Percentiles rank a stretch among this genome's conserved stretches.
phyloP scores from a whole-genome alignment of 2,888 invertebrate species.

The Graphium colonna region DNA sequence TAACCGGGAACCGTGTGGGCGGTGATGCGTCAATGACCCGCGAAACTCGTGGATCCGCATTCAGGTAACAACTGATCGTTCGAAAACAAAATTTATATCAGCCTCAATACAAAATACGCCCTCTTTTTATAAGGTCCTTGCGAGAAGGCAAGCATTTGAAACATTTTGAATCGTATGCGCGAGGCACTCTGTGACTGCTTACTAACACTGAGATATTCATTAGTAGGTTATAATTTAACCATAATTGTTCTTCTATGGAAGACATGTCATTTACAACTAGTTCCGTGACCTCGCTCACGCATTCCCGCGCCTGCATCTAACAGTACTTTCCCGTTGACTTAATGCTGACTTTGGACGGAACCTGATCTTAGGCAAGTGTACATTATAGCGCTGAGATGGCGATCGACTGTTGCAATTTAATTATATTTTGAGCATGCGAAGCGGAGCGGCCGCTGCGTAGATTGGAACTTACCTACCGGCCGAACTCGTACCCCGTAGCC shows the following conservation, averaged over 20 bases:
- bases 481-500: conserved; percentile 55
- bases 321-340: conserved; percentile 80
- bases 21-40: conserved; percentile 77
- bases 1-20: conserved; percentile 65
- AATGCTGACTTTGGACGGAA: conserved; percentile 76
- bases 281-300: conserved; percentile 80
- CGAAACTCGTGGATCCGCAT: conserved; percentile 76
- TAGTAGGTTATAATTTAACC: conserved; percentile 45
- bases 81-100: conserved; percentile 20
- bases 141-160: neutral
- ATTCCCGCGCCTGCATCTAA: conserved; percentile 79
- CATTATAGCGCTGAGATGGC: conserved; percentile 66
- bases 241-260: conserved; percentile 65
- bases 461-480: conserved; percentile 51
- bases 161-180: neutral
- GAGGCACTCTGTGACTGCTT: neutral
- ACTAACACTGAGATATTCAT: conserved; percentile 1
- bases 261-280: conserved; percentile 74
- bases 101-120: neutral
- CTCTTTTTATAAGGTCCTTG: neutral
- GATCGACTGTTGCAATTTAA: conserved; percentile 75
- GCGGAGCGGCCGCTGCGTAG: conserved; percentile 59
- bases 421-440: conserved; percentile 73
- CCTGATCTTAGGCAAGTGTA: conserved; percentile 76
- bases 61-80: conserved; percentile 56